Evolutionary conservation across 2,888 invertebrate genomes (phyloP).

Genomic region (Eulithis prunata): DNA sequence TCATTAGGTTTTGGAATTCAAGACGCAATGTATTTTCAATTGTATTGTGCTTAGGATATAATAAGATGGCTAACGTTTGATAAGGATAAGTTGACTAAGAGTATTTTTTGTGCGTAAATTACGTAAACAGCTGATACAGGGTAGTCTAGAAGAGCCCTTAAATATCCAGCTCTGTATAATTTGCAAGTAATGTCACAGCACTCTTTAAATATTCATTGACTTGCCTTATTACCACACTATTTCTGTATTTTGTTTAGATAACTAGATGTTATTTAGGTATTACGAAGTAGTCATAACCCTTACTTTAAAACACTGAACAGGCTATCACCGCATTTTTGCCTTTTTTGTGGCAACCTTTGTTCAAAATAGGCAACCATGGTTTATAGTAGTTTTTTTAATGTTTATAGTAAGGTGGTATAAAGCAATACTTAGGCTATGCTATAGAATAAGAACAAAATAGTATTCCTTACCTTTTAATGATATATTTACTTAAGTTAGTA

Average conservation of each 20-base stretch:
- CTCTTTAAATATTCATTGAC: not conserved
- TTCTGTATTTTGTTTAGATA: too few relatives aligned
- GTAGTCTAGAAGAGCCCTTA: not conserved
- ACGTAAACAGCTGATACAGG: not conserved
- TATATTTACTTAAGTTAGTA: conserved; percentile 40
- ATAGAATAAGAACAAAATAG: conserved; percentile 67
- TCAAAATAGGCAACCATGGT: not conserved
- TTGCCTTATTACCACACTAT: conserved; percentile 4
- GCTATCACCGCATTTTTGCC: not conserved
- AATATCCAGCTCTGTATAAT: not conserved
- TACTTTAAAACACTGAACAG: conserved; percentile 1
- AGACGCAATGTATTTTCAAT: too few relatives aligned
- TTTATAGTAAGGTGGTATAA: conserved; percentile 11
- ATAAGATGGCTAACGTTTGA: not conserved
- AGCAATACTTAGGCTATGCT: conserved; percentile 58
- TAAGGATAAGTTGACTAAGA: not conserved
- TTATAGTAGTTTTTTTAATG: not conserved
- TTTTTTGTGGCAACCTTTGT: not conserved
- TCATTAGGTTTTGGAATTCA: too few relatives aligned
- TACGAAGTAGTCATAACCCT: too few relatives aligned
- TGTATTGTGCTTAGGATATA: too few relatives aligned
- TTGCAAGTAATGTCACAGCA: conserved; percentile 2
- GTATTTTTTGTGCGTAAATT: not conserved
- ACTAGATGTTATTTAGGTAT: too few relatives aligned
- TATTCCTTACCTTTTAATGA: conserved; percentile 61